phyloP scores from a whole-genome alignment of 2,113 vertebrate species.

The Plecotus auritus region DNA sequence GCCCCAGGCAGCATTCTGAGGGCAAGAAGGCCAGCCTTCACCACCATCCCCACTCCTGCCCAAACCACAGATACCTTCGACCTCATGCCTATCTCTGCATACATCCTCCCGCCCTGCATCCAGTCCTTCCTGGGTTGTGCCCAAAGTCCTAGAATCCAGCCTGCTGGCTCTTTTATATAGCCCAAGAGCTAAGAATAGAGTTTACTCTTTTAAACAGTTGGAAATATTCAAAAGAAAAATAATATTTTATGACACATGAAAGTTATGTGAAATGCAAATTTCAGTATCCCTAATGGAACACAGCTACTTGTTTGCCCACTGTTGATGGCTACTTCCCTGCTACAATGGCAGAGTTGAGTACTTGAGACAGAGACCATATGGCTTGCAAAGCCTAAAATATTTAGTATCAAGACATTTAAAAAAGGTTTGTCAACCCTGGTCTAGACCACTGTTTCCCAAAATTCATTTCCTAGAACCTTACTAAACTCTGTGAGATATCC shows the following conservation, averaged over 20 bases:
- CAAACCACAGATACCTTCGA: neutral
- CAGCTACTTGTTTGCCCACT: neutral
- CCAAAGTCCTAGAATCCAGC: neutral
- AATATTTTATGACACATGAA: neutral
- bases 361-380: neutral
- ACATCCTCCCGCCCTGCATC: neutral
- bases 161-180: neutral
- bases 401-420: neutral
- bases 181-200: neutral
- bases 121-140: neutral
- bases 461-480: neutral
- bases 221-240: neutral
- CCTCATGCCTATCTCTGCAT: neutral
- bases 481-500: neutral
- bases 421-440: neutral
- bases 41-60: neutral
- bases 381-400: neutral
- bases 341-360: neutral
- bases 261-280: conserved; percentile 13
- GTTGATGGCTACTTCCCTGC: neutral
- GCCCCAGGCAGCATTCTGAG: neutral
- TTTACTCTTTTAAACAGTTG: neutral
- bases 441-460: neutral
- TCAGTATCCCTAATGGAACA: neutral
- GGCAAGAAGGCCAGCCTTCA: neutral